phyloP scores from a whole-genome alignment of 1,140 invertebrate species.

The Streblospio benedicti region DNA sequence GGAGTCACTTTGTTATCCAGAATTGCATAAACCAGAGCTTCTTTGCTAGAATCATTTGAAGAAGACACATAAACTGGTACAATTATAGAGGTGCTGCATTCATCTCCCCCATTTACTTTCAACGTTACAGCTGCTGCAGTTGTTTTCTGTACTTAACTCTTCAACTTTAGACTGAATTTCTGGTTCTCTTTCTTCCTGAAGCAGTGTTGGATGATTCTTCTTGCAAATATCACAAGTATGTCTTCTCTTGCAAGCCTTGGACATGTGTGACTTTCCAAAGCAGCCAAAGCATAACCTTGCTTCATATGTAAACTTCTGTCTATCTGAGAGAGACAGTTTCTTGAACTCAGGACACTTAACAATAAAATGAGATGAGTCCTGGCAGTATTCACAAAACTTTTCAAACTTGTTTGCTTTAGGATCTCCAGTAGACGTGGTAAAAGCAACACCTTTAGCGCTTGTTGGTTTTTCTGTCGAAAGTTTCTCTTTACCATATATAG shows the following conservation, averaged over 20 bases:
- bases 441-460: too few relatives aligned
- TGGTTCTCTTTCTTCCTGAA: not conserved
- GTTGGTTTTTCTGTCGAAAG: too few relatives aligned
- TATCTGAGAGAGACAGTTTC: not conserved
- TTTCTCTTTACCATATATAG: too few relatives aligned
- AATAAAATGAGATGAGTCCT: too few relatives aligned
- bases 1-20: not conserved
- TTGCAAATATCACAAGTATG: not conserved
- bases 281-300: constrained; percentile 8
- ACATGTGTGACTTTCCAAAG: not conserved
- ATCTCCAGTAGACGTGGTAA: too few relatives aligned
- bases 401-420: too few relatives aligned
- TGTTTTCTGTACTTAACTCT: too few relatives aligned
- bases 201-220: constrained; percentile 3
- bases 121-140: too few relatives aligned
- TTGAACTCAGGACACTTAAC: not conserved
- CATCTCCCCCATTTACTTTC: too few relatives aligned
- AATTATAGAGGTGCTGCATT: too few relatives aligned
- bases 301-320: not conserved
- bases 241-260: not conserved
- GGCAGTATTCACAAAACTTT: too few relatives aligned
- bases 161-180: too few relatives aligned
- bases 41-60: not conserved
- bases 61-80: constrained; percentile 5
- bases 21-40: constrained; percentile 10